Base-by-base conservation (phyloP, 1,140 invertebrate genomes). In the Batillaria attramentaria region DNA sequence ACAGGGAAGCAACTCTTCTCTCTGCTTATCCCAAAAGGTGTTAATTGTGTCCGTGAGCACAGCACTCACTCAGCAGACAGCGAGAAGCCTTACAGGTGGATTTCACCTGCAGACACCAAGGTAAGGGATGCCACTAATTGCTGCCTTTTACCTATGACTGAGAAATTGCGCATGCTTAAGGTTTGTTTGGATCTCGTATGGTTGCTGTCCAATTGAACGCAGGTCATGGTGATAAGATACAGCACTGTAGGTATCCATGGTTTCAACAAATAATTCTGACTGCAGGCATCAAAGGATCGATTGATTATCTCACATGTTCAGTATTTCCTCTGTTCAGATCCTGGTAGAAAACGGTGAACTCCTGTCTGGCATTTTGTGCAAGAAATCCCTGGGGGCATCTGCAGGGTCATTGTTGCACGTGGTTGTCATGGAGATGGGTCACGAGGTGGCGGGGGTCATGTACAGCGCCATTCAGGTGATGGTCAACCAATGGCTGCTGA, bases 61-160 rank as follows among this genome's bases (percentile, higher is more conserved):
- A 98, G 96, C n/a, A 99, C 98, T 37, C 99, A 99, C 94, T 98
- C 98, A 0, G 99, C 99, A 89, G 97, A 99, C 84, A 99, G 99
- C 92, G 98, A 99, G 89, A 96, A 97, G 81, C 97, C 98, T 0
- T 99, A 99, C 89, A 98, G 98, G 89, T 99, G 98, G 98, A 99
- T 99, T 79, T 99, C 98, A 57, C 98, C 98, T 13, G 99, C 98
- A 84, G 99, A 99, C 87, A 99, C 99, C 0, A 99, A 99, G 93
- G 97, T 98, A 84, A 54, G 79, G n/a, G n/a, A n/a, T n/a, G n/a
- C n/a, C n/a, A n/a, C n/a, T n/a, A n/a, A n/a, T n/a, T n/a, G n/a
- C n/a, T n/a, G n/a, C n/a, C n/a, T n/a, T n/a, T n/a, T n/a, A n/a
- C n/a, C n/a, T n/a, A n/a, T n/a, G n/a, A n/a, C n/a, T n/a, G n/a